Evolutionary conservation across 2,113 vertebrate genomes (phyloP).

Genomic region (Narcine bancroftii): DNA sequence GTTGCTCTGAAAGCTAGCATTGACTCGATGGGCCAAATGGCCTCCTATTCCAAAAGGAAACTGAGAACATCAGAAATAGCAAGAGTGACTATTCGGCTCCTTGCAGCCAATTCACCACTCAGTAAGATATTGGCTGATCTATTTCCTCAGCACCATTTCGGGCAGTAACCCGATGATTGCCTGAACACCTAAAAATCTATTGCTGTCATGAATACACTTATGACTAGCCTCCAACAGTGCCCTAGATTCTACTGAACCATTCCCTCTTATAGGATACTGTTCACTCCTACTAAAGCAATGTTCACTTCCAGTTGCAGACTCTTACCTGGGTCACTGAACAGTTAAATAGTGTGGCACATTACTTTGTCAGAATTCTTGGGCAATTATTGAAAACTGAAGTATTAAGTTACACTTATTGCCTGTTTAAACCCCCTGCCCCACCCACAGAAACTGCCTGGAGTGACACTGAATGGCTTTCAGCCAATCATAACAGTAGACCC

Average conservation of each 20-base stretch:
- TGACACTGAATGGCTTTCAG: slow-evolving; percentile 6
- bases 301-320: neutral
- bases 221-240: neutral
- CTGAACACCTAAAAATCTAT: too few relatives aligned
- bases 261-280: neutral
- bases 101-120: too few relatives aligned
- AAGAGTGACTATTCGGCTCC: too few relatives aligned
- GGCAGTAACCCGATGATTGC: too few relatives aligned
- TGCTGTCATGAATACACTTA: too few relatives aligned
- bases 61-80: too few relatives aligned
- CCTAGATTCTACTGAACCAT: neutral
- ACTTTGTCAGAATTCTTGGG: neutral
- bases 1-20: too few relatives aligned
- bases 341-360: slow-evolving; percentile 1
- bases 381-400: neutral
- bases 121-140: too few relatives aligned
- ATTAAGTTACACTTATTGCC: neutral
- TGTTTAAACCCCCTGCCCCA: neutral
- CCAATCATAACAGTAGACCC: neutral
- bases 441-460: neutral
- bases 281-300: neutral
- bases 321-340: neutral
- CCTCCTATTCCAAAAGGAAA: neutral
- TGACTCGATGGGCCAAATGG: neutral
- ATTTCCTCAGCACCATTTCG: too few relatives aligned